phyloP scores from a whole-genome alignment of 1,140 invertebrate species.

The Drosophila repletoides region DNA sequence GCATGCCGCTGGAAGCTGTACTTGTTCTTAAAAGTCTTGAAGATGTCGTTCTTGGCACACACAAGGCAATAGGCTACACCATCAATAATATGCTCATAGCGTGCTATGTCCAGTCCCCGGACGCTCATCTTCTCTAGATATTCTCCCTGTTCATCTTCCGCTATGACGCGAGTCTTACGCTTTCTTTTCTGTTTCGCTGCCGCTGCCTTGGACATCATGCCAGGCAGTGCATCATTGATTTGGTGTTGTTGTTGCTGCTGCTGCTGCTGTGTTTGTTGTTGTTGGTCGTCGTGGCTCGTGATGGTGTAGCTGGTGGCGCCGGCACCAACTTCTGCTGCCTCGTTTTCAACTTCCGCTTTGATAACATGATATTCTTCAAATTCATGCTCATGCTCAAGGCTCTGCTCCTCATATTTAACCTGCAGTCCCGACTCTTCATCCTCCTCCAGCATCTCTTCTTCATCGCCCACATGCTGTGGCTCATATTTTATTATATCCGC shows the following conservation, averaged over 20 bases:
- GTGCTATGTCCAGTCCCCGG: slow-evolving; percentile 92
- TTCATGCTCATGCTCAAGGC: slow-evolving; percentile 57
- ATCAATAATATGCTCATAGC: slow-evolving; percentile 93
- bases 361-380: slow-evolving; percentile 67
- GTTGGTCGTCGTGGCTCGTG: slow-evolving; percentile 34
- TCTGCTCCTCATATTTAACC: slow-evolving; percentile 70
- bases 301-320: slow-evolving; percentile 58
- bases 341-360: slow-evolving; percentile 60
- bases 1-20: slow-evolving; percentile 97
- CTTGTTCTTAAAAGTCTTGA: slow-evolving; percentile 96
- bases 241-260: slow-evolving; percentile 28
- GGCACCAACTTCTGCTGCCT: slow-evolving; percentile 51
- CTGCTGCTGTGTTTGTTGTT: slow-evolving; percentile 25
- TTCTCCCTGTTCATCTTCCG: slow-evolving; percentile 92
- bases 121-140: slow-evolving; percentile 95
- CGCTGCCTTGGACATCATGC: slow-evolving; percentile 52
- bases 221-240: slow-evolving; percentile 46
- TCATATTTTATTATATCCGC: slow-evolving; percentile 78
- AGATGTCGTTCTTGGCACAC: slow-evolving; percentile 93
- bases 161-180: slow-evolving; percentile 89
- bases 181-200: slow-evolving; percentile 84
- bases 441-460: slow-evolving; percentile 58
- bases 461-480: slow-evolving; percentile 60
- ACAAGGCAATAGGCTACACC: slow-evolving; percentile 95
- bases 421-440: slow-evolving; percentile 60